Conservation (phyloP, 2,888 invertebrate genomes). For the Heterodera filipjevi region DNA sequence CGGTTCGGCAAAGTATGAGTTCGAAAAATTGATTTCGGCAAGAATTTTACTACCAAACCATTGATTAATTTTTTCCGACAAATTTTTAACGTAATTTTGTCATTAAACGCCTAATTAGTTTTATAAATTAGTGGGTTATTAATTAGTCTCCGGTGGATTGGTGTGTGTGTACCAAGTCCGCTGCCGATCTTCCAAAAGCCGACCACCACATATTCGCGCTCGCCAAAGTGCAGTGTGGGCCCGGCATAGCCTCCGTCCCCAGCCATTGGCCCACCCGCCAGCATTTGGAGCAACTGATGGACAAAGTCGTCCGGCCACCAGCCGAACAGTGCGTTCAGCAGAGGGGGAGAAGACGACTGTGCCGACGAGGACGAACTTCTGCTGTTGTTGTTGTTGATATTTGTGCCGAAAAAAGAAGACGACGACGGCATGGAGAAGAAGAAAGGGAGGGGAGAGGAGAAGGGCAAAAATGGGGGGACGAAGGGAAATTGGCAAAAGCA, state of each 20-base stretch:
- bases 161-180: constrained; percentile 19
- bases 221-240: constrained; percentile 53
- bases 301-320: constrained; percentile 25
- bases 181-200: constrained; percentile 51
- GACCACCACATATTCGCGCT: constrained; percentile 59
- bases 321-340: constrained; percentile 3
- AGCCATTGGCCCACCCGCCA: neutral
- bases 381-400: neutral
- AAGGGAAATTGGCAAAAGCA: too few relatives aligned
- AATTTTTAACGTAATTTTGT: too few relatives aligned
- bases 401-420: neutral
- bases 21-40: too few relatives aligned
- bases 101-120: too few relatives aligned
- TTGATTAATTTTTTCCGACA: too few relatives aligned
- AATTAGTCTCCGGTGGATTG: neutral
- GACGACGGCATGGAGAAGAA: neutral
- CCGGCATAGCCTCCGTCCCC: constrained; percentile 16
- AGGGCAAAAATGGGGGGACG: too few relatives aligned
- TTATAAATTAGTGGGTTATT: neutral
- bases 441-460: neutral
- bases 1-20: too few relatives aligned
- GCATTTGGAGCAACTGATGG: constrained; percentile 14
- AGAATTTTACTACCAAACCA: too few relatives aligned
- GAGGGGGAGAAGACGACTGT: neutral
- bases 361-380: neutral